These are phyloP conservation scores for Drosophila chauvacae DNA, from an alignment of 1,140 invertebrate genomes.

Conservation along the genomic window DNA sequence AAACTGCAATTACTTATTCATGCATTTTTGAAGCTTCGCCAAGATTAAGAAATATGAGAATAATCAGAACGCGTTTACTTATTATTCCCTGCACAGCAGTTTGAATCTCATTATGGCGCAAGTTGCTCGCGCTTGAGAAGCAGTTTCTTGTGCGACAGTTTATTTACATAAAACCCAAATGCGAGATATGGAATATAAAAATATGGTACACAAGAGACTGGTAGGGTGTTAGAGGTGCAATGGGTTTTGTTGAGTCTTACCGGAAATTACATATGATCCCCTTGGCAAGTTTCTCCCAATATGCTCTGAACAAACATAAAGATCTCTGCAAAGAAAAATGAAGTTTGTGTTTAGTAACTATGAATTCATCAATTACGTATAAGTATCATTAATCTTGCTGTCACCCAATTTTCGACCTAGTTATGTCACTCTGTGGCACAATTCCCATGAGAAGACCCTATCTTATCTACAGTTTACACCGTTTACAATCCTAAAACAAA, in stretches of 20 bases:
- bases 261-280: slow-evolving; percentile 9
- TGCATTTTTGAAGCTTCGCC: slow-evolving; percentile 40
- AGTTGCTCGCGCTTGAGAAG: slow-evolving; percentile 10
- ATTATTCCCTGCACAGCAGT: slow-evolving; percentile 51
- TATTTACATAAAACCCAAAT: slow-evolving; percentile 52
- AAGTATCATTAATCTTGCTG: neutral
- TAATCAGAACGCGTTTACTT: slow-evolving; percentile 24
- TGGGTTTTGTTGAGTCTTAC: slow-evolving; percentile 31
- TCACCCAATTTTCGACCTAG: slow-evolving; percentile 15
- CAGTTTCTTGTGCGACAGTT: slow-evolving; percentile 35
- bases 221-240: slow-evolving; percentile 9
- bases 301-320: slow-evolving; percentile 40
- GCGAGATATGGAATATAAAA: slow-evolving; percentile 7
- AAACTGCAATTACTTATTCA: slow-evolving; percentile 39
- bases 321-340: slow-evolving; percentile 51
- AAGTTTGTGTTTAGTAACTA: slow-evolving; percentile 1
- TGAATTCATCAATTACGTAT: slow-evolving; percentile 28
- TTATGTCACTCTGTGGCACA: slow-evolving; percentile 24
- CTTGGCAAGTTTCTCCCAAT: slow-evolving; percentile 49
- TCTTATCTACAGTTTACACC: slow-evolving; percentile 32
- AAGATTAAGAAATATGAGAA: slow-evolving; percentile 31
- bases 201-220: neutral
- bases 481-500: slow-evolving; percentile 23
- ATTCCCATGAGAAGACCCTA: slow-evolving; percentile 20
- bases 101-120: slow-evolving; percentile 51